phyloP scores from a whole-genome alignment of 2,797 vertebrate species.

The Selene dorsalis region DNA sequence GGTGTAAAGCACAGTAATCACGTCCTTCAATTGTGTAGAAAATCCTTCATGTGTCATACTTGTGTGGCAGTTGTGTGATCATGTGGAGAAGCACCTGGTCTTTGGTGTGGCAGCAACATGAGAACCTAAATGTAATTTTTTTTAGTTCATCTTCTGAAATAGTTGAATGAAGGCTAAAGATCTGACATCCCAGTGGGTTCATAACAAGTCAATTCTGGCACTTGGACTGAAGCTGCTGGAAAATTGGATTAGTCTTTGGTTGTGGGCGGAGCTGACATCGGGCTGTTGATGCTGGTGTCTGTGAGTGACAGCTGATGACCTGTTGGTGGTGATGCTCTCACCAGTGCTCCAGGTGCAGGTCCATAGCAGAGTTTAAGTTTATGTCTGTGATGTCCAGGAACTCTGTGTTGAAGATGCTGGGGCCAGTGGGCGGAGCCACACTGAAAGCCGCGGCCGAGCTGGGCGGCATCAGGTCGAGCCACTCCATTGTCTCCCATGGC shows the following conservation, averaged over 20 bases:
- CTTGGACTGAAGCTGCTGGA: slow-evolving; percentile 26
- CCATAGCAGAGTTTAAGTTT: slow-evolving; percentile 95
- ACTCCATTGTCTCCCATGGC: slow-evolving; percentile 98
- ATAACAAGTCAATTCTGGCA: slow-evolving; percentile 22
- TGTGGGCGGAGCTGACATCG: slow-evolving; percentile 23
- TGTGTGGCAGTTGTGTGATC: slow-evolving; percentile 57
- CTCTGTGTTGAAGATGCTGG: slow-evolving; percentile 97
- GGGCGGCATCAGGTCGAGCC: slow-evolving; percentile 95
- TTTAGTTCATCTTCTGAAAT: background rate
- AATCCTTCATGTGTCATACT: slow-evolving; percentile 44
- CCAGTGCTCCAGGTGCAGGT: slow-evolving; percentile 98
- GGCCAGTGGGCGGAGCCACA: slow-evolving; percentile 84
- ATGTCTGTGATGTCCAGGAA: slow-evolving; percentile 97
- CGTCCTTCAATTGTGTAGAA: slow-evolving; percentile 23
- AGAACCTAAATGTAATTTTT: slow-evolving; percentile 18
- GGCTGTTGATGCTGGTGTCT: slow-evolving; percentile 31
- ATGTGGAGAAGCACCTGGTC: slow-evolving; percentile 44
- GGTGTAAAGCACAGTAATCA: slow-evolving; percentile 42
- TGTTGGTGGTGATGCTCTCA: slow-evolving; percentile 71
- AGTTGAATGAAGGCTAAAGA: background rate
- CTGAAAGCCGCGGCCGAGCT: slow-evolving; percentile 90
- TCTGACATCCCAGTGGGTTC: slow-evolving; percentile 20
- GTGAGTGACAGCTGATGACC: slow-evolving; percentile 1
- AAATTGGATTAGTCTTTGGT: slow-evolving; percentile 56
- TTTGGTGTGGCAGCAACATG: slow-evolving; percentile 20